phyloP scores from a whole-genome alignment of 1,140 invertebrate species.

The Coptotermes formosanus region DNA sequence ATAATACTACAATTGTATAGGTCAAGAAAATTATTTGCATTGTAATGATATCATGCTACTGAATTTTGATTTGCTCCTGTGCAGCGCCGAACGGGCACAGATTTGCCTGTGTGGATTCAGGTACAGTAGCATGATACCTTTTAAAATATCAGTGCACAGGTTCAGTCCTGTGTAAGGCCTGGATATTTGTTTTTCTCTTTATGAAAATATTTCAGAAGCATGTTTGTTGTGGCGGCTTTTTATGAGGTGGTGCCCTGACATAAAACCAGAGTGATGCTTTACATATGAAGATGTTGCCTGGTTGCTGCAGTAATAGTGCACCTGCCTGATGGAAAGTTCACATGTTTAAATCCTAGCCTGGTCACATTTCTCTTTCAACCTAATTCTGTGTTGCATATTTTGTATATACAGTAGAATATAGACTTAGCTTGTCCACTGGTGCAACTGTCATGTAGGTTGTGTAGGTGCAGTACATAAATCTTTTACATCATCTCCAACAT shows the following conservation, averaged over 20 bases:
- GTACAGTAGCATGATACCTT: slow-evolving; percentile 10
- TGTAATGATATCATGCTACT: slow-evolving; percentile 12
- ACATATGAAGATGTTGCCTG: not conserved
- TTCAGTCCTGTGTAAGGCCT: not conserved
- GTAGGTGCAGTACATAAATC: not conserved
- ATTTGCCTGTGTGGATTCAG: slow-evolving; percentile 10
- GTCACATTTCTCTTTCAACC: no score
- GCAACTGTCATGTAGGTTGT: not conserved
- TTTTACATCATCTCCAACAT: no score
- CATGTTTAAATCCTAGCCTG: not conserved
- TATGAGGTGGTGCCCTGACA: not conserved
- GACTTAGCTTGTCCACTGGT: not conserved
- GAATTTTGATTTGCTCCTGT: slow-evolving; percentile 12
- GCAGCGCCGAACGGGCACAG: not conserved
- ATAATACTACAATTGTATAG: not conserved
- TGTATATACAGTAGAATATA: not conserved
- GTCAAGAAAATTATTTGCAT: not conserved
- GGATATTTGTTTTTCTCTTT: not conserved
- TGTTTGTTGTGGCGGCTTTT: not conserved
- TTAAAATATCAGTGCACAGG: not conserved
- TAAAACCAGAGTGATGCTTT: not conserved
- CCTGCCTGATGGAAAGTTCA: slow-evolving; percentile 7
- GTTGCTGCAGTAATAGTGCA: not conserved
- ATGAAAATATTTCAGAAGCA: not conserved
- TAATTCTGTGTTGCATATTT: not conserved